Percentiles rank a stretch among this genome's conserved stretches.
These are phyloP conservation scores for Burhinus bistriatus DNA, from an alignment of 2,113 vertebrate genomes.

Conservation along the genomic window DNA sequence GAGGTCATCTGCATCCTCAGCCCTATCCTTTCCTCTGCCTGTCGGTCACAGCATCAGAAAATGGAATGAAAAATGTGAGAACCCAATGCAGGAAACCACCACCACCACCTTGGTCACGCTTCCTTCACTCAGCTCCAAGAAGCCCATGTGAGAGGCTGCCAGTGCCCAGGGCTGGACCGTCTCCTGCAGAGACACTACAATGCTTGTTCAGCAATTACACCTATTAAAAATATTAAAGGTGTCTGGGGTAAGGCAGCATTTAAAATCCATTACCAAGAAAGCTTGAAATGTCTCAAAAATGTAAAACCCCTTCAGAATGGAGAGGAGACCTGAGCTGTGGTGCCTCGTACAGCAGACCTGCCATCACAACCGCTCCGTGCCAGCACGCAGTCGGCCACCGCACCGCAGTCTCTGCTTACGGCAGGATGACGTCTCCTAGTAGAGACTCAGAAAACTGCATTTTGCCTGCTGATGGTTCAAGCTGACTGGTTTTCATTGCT, in stretches of 20 bases:
- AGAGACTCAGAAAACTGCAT: neutral
- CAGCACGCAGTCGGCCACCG: fast-evolving
- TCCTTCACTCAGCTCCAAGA: neutral
- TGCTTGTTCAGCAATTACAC: neutral
- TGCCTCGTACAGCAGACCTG: neutral
- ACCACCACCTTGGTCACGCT: neutral
- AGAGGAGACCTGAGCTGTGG: neutral
- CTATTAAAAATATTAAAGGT: neutral
- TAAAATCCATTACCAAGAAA: neutral
- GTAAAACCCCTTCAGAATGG: neutral
- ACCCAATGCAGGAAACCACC: neutral
- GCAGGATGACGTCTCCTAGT: neutral
- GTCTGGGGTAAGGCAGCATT: neutral
- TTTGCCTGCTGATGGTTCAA: neutral
- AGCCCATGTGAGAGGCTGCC: neutral
- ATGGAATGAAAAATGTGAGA: neutral
- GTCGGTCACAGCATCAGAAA: neutral
- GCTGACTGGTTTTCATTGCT: neutral
- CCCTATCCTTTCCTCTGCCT: neutral
- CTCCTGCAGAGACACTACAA: neutral
- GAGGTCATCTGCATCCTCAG: fast-evolving
- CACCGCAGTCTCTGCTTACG: fast-evolving
- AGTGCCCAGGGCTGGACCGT: fast-evolving
- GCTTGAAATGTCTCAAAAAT: neutral
- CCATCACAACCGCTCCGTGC: neutral